phyloP scores from a whole-genome alignment of 2,113 vertebrate genomes.

The Phyllostomus discolor region DNA sequence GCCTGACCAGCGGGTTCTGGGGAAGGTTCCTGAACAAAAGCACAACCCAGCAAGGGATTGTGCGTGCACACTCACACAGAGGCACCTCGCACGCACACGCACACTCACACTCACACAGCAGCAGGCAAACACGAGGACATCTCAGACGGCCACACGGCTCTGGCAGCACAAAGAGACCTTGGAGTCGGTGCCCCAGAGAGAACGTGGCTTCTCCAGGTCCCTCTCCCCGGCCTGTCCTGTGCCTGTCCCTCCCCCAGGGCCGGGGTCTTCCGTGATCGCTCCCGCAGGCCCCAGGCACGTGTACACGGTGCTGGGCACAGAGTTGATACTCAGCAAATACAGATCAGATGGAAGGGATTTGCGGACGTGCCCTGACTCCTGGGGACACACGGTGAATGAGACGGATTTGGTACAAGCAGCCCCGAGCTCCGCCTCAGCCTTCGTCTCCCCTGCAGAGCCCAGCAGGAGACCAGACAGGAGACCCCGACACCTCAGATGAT shows the following conservation, averaged over 20 bases:
- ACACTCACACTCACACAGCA: no score
- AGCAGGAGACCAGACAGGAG: not conserved
- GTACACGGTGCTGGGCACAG: accelerated
- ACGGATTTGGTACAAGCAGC: not conserved
- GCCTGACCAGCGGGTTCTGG: not conserved
- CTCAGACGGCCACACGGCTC: accelerated
- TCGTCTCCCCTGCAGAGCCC: not conserved
- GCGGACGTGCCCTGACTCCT: not conserved
- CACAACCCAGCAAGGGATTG: not conserved
- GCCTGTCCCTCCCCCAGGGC: not conserved
- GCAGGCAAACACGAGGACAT: not conserved
- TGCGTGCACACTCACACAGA: not conserved
- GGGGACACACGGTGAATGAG: accelerated
- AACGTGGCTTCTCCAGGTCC: accelerated
- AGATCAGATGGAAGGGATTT: not conserved
- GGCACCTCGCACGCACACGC: no score
- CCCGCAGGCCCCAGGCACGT: accelerated
- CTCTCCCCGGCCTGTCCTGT: not conserved
- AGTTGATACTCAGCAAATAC: not conserved
- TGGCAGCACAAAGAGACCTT: not conserved
- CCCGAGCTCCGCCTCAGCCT: not conserved
- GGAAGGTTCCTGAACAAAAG: not conserved
- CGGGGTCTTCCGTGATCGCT: not conserved
- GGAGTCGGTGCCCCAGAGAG: accelerated
- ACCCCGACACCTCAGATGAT: accelerated